Percentiles rank a stretch among this genome's conserved stretches.
Evolutionary conservation across 2,888 invertebrate species (phyloP).

Genomic region (Parapristionchus giblindavisi): DNA sequence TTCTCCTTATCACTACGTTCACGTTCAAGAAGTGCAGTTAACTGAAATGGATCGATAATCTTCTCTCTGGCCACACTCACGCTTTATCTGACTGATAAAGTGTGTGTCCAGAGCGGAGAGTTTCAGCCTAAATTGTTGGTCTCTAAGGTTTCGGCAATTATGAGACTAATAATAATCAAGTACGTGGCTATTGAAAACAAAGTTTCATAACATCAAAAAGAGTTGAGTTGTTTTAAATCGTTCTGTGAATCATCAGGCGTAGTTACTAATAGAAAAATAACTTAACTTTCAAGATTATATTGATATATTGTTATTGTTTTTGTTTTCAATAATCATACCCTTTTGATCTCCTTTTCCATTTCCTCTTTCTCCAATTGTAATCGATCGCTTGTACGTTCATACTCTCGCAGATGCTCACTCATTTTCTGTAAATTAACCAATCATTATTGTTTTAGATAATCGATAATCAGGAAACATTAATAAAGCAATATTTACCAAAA

Average conservation of each 20-base stretch:
- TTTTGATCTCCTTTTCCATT: conserved; percentile 49
- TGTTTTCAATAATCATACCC: conserved; percentile 36
- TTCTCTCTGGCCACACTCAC: no score
- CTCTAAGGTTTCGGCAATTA: no score
- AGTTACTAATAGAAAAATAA: neutral
- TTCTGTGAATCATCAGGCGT: no score
- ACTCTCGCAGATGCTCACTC: conserved; percentile 57
- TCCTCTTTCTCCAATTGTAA: conserved; percentile 57
- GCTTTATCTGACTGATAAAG: no score
- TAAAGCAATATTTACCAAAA: conserved; percentile 48
- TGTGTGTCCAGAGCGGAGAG: no score
- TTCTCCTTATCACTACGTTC: conserved; percentile 45
- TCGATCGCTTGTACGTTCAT: conserved; percentile 57
- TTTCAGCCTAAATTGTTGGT: no score
- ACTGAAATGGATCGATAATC: no score
- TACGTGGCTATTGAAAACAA: no score
- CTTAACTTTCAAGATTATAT: neutral
- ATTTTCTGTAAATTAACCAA: conserved; percentile 50
- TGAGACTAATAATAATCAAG: no score
- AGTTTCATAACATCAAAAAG: no score
- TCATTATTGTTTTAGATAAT: neutral
- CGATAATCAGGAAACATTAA: neutral
- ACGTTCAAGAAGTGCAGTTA: conserved; percentile 47
- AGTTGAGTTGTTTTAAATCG: no score
- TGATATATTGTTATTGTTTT: neutral